phyloP scores from a whole-genome alignment of 2,888 invertebrate genomes.

The Hypomecis atomaria region DNA sequence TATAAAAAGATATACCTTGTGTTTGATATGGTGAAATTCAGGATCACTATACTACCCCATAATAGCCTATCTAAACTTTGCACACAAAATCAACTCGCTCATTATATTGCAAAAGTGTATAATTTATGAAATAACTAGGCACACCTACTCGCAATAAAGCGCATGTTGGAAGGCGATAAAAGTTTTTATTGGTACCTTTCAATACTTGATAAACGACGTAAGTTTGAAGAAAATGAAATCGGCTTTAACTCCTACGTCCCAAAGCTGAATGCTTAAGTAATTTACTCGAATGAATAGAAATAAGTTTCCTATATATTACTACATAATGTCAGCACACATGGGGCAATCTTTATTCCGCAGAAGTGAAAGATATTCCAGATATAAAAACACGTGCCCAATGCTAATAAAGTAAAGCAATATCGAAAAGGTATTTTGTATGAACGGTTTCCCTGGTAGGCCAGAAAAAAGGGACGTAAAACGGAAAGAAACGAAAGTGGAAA shows the following conservation, averaged over 20 bases:
- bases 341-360: slow-evolving; percentile 72
- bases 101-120: slow-evolving; percentile 23
- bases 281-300: slow-evolving; percentile 63
- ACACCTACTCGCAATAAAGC: slow-evolving; percentile 39
- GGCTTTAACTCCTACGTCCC: slow-evolving; percentile 51
- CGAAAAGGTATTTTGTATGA: slow-evolving; percentile 82
- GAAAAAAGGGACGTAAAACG: slow-evolving; percentile 80
- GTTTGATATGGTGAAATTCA: background rate
- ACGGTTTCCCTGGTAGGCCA: slow-evolving; percentile 76
- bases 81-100: slow-evolving; percentile 10
- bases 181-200: slow-evolving; percentile 43
- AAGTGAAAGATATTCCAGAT: slow-evolving; percentile 76
- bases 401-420: slow-evolving; percentile 83
- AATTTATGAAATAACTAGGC: slow-evolving; percentile 35
- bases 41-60: background rate
- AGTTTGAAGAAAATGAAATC: slow-evolving; percentile 59
- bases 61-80: slow-evolving; percentile 2
- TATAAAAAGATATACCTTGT: no score
- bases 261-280: slow-evolving; percentile 60
- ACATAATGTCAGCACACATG: slow-evolving; percentile 67
- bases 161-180: slow-evolving; percentile 36
- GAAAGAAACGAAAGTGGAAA: slow-evolving; percentile 81
- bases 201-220: slow-evolving; percentile 50
- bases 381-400: slow-evolving; percentile 81
- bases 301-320: slow-evolving; percentile 67